Evolutionary conservation across 2,797 vertebrate genomes (phyloP), one percentile per base, ranked within the genome.

Genomic region (Schizopygopsis pylzovi): DNA sequence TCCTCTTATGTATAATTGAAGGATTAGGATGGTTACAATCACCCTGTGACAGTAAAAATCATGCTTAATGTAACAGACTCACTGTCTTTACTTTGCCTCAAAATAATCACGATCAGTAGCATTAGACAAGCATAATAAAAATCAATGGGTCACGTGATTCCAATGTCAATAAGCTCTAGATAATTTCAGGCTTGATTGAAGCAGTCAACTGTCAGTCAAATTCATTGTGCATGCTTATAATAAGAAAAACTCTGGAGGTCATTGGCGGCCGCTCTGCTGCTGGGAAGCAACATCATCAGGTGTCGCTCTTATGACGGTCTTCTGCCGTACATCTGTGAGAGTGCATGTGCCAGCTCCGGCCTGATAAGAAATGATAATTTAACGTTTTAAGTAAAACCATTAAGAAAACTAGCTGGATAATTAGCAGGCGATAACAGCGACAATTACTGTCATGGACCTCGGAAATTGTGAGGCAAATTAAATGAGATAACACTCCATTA

Each of bases 111-210:
- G 43, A 86, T 87, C 75, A 43, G 88, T 85, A 68, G 65, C 77
- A 83, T 82, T 75, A 82, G 54, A 68, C 79, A 77, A 47, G 45
- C 45, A 67, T 28, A 56, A 77, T 25, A 67, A 16, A 47, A 67
- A 78, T 87, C 79, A 87, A 88, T 90, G 45, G 84, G 72, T 72
- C 86, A 82, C 89, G 54, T 80, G 75, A 89, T 89, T 89, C 89
- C 86, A 82, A 88, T 90, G 90, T 87, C 76, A 81, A 87, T 89
- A 90, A 90, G 86, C 90, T 92, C 91, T 90, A 89, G 90, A 92
- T 89, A 86, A 90, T 93, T 93, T 93, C 90, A 93, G 92, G 92
- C 92, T 92, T 92, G 91, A 92, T 88, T 92, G 89, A 92, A 92
- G 92, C 90, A 89, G 7, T 65, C 89, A 85, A 91, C 92, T 89